Evolutionary conservation across 2,113 vertebrate species (phyloP).

Genomic region (Gracilinanus agilis): DNA sequence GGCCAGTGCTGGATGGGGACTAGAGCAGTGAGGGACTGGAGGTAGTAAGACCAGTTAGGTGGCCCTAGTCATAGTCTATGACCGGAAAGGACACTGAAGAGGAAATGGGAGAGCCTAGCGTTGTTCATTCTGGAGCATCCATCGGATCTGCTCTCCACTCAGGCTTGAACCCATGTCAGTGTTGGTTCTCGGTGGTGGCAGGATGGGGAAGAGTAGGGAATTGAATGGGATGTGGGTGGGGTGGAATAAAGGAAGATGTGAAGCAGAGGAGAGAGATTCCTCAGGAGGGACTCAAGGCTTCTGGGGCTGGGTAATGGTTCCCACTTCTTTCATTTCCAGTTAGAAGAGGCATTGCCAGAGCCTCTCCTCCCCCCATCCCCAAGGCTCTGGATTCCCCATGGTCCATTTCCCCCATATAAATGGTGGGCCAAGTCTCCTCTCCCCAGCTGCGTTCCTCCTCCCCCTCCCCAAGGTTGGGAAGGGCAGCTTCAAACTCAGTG

Average conservation of each 20-base stretch:
- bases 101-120: background rate
- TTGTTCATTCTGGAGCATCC: background rate
- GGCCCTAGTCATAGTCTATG: background rate
- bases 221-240: background rate
- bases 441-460: background rate
- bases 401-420: background rate
- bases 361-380: background rate
- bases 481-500: constrained; percentile 66
- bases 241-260: background rate
- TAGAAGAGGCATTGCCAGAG: background rate
- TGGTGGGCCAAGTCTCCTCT: background rate
- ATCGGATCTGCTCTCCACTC: background rate
- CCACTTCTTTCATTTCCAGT: background rate
- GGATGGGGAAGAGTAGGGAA: background rate
- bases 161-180: background rate
- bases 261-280: background rate
- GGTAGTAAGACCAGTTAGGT: background rate
- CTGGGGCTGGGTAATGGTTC: background rate
- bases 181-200: background rate
- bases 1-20: background rate
- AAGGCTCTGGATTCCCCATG: background rate
- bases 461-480: background rate
- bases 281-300: too few relatives aligned
- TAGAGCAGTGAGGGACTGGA: background rate
- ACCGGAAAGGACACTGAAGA: background rate